Evolutionary conservation across 2,888 invertebrate genomes (phyloP), one percentile per base, ranked within the genome.

Genomic region (Tetanocera ferruginea): DNA sequence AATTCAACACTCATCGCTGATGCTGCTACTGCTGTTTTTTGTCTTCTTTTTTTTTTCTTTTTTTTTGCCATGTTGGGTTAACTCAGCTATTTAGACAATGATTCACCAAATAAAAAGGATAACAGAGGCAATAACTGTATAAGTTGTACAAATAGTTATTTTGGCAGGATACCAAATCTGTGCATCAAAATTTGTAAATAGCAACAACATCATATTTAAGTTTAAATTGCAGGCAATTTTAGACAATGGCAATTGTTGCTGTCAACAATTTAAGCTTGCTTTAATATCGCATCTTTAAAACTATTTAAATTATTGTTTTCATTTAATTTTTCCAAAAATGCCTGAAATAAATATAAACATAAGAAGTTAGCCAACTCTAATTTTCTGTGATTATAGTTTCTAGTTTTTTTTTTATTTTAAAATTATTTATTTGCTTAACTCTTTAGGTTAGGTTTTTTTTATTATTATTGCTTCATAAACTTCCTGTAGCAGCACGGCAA

Each of bases 61-160:
- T 19, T 23, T 55, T 55, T 19, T 60, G 19, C 28, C 17, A 69
- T 69, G 69, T 69, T 28, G 14, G 28, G 25, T 49, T 51, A 51
- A 49, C 51, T 49, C 19, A 25, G 51, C 51, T 51, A 69, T 52
- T 69, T 69, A 69, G 51, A 28, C 25, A 23, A 49, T 28, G 52
- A 51, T 43, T 69, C 52, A 69, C 69, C 69, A 23, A 19, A 69
- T 69, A 25, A 69, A 69, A 43, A 69, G 51, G 37, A 49, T 51
- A 69, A 69, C 31, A 28, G 8, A 25, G 23, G 31, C 25, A 49
- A 49, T 69, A 25, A 69, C 14, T 28, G 51, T 25, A 28, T 17
- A 28, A 49, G n/a, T 49, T 19, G 14, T 23, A 28, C 69, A 67
- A 67, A 69, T 49, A 25, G 37, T 49, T 52, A 28, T 69, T 69